Base-by-base conservation (phyloP, 1,140 invertebrate species). In the Metopolophium dirhodum region DNA sequence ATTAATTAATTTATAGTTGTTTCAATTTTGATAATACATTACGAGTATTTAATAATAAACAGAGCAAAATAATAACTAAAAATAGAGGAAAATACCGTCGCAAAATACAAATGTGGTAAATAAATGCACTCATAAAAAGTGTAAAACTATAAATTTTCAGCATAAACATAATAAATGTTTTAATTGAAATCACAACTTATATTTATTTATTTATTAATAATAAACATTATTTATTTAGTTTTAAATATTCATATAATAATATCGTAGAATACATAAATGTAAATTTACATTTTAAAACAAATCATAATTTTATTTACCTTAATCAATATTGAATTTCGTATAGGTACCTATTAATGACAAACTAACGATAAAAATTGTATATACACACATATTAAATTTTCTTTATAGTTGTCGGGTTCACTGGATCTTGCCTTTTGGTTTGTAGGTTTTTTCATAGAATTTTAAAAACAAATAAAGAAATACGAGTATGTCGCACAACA, bases 361-460 rank as follows among this genome's bases (percentile, higher is more conserved):
- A n/a, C n/a, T 18, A 68, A n/a, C 14, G 14, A n/a, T 18, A 68
- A 18, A n/a, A n/a, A 68, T 68, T n/a, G 14, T n/a, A 54, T 54
- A 23, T 14, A 47, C 37, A 47, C 0, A 86, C 0, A 86, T 1
- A 18, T 47, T 47, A 7, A 87, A 26, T 49, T 47, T 6, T 20
- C 8, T 30, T 30, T 2, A 41, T 35, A 35, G 26, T 20, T 86
- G 41, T 30, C 4, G 11, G 11, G n/a, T 47, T 90, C 23, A 90
- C 45, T 90, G 54, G 45, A 11, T 61, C 26, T 90, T 90, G 26
- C 45, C 3, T 30, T 41, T 90, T 68, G 14, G 26, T 61, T 68
- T 90, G 37, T 96, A 96, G 94, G 96, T 95, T 95, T 96, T 96
- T 68, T 93, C 91, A 93, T 95, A 95, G 93, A 95, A 95, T 93